Evolutionary conservation across 2,113 vertebrate species (phyloP).

Genomic region (Carlito syrichta): DNA sequence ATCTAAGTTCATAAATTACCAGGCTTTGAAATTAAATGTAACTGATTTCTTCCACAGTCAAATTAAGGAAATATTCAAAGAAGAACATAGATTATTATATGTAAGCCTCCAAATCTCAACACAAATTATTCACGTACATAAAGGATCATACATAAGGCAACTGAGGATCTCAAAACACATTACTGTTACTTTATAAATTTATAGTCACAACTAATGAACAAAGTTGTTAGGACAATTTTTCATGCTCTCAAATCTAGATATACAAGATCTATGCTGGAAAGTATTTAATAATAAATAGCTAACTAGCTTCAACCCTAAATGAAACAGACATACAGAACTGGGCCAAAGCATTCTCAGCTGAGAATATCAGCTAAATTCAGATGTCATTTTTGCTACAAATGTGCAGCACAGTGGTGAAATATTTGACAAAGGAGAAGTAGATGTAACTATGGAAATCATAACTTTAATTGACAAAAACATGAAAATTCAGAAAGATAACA

Average conservation of each 20-base stretch:
- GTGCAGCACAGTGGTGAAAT: background rate
- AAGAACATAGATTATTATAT: background rate
- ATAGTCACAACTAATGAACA: background rate
- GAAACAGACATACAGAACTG: background rate
- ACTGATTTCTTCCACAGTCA: constrained; percentile 16
- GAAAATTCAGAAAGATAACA: constrained; percentile 24
- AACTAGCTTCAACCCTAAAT: background rate
- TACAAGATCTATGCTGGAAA: background rate
- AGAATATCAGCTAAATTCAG: background rate
- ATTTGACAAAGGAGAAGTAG: constrained; percentile 10
- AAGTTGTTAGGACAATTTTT: background rate
- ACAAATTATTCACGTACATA: background rate
- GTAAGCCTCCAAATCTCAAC: background rate
- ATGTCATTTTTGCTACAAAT: constrained; percentile 6
- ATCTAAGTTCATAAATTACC: constrained; percentile 42
- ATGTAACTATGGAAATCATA: constrained; percentile 21
- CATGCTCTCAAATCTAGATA: background rate
- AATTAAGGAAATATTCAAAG: background rate
- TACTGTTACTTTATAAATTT: background rate
- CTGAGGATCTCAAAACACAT: background rate
- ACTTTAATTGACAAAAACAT: constrained; percentile 33
- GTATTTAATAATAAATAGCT: background rate
- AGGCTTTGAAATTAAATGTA: constrained; percentile 38
- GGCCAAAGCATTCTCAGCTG: background rate
- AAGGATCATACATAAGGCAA: background rate